These are phyloP conservation scores for Anser brachyrhynchus DNA, from an alignment of 2,113 vertebrate species.

Conservation along the genomic window DNA sequence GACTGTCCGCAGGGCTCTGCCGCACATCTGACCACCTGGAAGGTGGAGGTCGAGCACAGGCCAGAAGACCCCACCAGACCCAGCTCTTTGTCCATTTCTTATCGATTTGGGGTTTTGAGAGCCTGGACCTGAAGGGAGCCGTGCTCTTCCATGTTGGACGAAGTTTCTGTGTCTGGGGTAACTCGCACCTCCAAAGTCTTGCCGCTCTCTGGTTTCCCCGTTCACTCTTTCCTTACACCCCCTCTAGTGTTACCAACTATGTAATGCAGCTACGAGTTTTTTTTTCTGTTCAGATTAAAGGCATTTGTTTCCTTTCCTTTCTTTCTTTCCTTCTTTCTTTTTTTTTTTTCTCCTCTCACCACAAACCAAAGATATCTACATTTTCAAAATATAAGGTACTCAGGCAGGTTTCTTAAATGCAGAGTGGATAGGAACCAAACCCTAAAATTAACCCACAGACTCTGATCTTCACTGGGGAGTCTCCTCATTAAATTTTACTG, in stretches of 20 bases:
- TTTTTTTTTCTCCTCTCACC: neutral
- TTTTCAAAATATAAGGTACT: neutral
- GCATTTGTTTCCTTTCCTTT: neutral
- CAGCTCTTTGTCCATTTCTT: neutral
- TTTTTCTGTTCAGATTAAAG: fast-evolving
- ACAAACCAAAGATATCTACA: neutral
- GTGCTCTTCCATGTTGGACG: neutral
- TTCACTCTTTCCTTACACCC: conserved; percentile 48
- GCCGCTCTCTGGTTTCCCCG: neutral
- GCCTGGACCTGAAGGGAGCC: neutral
- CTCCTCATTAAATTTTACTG: neutral
- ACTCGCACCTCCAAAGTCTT: neutral
- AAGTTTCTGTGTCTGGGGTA: neutral
- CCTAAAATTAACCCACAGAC: neutral
- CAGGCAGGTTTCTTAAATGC: neutral
- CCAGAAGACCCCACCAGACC: neutral
- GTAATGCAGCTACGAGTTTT: neutral
- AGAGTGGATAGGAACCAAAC: neutral
- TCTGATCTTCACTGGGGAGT: neutral
- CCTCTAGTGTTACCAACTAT: conserved; percentile 34
- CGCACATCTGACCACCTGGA: too few species aligned
- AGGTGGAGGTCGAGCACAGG: too few species aligned
- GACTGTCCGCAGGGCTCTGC: too few species aligned
- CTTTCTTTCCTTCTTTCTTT: neutral
- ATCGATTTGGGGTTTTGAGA: neutral